Percentiles rank a stretch among this genome's conserved stretches.
phyloP scores from a whole-genome alignment of 2,888 invertebrate species.

The Blomia tropicalis region DNA sequence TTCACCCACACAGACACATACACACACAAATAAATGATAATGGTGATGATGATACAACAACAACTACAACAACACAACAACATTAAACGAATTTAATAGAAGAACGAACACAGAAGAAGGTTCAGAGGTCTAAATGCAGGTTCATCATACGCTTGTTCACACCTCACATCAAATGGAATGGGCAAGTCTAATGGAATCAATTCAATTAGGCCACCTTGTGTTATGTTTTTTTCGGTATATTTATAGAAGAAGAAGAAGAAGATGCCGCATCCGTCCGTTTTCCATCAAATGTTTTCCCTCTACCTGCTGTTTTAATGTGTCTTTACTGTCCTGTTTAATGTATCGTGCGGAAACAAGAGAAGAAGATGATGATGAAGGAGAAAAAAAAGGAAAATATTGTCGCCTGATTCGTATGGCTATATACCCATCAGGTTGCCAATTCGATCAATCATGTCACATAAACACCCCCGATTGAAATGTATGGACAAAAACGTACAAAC shows the following conservation, averaged over 20 bases:
- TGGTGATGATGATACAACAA: not conserved
- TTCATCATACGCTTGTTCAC: not conserved
- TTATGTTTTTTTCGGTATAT: not conserved
- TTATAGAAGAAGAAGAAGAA: too few relatives aligned
- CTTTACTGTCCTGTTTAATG: too few relatives aligned
- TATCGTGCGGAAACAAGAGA: too few relatives aligned
- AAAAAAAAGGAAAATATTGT: too few relatives aligned
- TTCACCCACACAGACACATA: not conserved
- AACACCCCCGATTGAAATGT: too few relatives aligned
- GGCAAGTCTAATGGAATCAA: constrained; percentile 12
- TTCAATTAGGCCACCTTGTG: constrained; percentile 6
- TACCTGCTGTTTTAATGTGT: too few relatives aligned
- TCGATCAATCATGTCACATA: too few relatives aligned
- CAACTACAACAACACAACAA: not conserved
- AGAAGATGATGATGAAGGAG: too few relatives aligned
- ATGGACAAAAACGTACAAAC: too few relatives aligned
- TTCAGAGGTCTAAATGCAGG: not conserved
- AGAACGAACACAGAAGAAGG: not conserved
- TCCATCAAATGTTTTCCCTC: too few relatives aligned
- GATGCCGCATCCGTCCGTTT: not conserved
- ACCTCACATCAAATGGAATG: not conserved
- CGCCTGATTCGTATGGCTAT: too few relatives aligned
- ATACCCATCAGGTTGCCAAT: too few relatives aligned
- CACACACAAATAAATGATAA: not conserved
- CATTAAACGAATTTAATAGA: not conserved